Evolutionary conservation across 2,888 invertebrate genomes (phyloP), one percentile per base, ranked within the genome.

Genomic region (Beris morrisii): DNA sequence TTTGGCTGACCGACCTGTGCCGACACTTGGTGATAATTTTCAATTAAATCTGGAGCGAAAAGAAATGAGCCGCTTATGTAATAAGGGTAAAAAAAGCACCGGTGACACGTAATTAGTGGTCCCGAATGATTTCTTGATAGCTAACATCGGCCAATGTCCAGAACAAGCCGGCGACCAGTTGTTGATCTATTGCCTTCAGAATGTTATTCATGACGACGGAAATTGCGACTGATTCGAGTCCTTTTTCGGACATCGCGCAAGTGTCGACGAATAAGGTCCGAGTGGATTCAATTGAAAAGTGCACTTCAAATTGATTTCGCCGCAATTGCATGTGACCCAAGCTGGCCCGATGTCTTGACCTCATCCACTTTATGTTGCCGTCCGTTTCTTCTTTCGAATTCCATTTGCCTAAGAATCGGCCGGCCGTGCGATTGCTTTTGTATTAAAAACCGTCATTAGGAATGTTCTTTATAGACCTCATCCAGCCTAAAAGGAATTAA

Each of bases 401-500:
- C 53, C 63, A 67, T 67, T 67, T 63, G 32, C 63, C 56, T 43
- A 63, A 56, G 67, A 5, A 38, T 5, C 38, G 38, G 9, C 9
- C 38, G 38, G 38, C 54, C 61, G 54, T 55, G 55, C 61, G 54
- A 46, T 66, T 50, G 54, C 12, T 52, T 67, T 67, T 63, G 56
- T 55, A 67, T 67, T 57, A 64, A 52, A 67, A 15, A 57, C 64
- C 63, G 57, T 67, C 67, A 67, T 67, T 67, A 67, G 67, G 67
- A 67, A 53, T 15, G 64, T 67, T 67, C 67, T 67, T 67, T 67
- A 63, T 67, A 63, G 63, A 53, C 50, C 65, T 55, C 38, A 3
- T 65, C 22, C 55, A 32, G 61, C 65, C 63, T 65, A 68, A 68
- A 68, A 57, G 68, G 68, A 68, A 68, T 68, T 68, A 65, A 68